Percentiles rank a stretch among this genome's conserved stretches.
These are phyloP conservation scores for Carassius gibelio DNA, from an alignment of 2,113 vertebrate genomes.

Conservation along the genomic window DNA sequence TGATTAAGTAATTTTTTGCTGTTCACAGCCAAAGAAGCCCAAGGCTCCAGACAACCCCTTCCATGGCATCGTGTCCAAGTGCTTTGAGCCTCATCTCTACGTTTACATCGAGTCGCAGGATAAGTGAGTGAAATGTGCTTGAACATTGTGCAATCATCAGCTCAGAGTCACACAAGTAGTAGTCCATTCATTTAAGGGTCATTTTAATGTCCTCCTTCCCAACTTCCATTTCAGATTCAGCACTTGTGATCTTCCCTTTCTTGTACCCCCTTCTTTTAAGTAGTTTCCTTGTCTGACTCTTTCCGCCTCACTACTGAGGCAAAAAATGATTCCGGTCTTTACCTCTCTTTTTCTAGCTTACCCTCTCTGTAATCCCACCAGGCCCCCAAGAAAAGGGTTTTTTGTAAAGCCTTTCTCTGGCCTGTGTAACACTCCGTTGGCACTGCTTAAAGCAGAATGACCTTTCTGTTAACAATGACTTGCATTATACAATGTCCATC, in stretches of 20 bases:
- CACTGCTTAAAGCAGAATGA: conserved; percentile 49
- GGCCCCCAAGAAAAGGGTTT: conserved; percentile 25
- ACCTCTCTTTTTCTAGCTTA: conserved; percentile 21
- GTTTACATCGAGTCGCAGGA: conserved; percentile 99
- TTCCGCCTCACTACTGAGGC: conserved; percentile 63
- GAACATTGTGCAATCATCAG: background rate
- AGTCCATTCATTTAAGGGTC: conserved; percentile 34
- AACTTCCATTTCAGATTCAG: background rate
- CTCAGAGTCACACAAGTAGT: background rate
- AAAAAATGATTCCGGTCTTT: conserved; percentile 53
- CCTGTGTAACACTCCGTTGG: conserved; percentile 31
- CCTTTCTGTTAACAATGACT: conserved; percentile 53
- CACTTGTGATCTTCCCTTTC: conserved; percentile 16
- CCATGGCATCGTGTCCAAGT: conserved; percentile 97
- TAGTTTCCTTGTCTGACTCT: background rate
- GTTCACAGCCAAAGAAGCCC: conserved; percentile 89
- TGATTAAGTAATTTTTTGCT: conserved; percentile 57
- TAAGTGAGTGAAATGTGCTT: conserved; percentile 83
- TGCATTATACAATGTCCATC: conserved; percentile 50
- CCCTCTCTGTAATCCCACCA: conserved; percentile 3
- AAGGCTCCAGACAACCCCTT: conserved; percentile 96
- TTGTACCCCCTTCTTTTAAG: background rate
- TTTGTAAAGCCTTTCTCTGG: conserved; percentile 3
- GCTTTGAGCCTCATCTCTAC: conserved; percentile 97
- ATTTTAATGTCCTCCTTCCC: background rate